Base-by-base conservation (phyloP, 2,888 invertebrate species). In the Hydroisotoma schaefferi region DNA sequence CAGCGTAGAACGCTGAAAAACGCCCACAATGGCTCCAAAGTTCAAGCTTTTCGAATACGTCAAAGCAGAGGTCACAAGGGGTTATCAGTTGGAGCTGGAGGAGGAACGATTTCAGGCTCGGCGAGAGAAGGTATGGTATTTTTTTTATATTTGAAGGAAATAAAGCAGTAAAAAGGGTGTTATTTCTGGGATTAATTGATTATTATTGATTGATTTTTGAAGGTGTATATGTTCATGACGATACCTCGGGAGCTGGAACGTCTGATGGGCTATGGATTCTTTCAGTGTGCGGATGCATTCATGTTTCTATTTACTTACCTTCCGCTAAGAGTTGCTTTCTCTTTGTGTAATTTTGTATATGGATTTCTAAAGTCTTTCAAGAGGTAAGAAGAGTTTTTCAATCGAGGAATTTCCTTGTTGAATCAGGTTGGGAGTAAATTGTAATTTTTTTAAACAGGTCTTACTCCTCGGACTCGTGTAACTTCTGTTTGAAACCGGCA, bases 261-360 rank as follows among this genome's bases (percentile, higher is more conserved):
- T 74, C 94, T 94, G 75, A 90, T 95, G 87, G 83, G 84, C 1
- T 95, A 93, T 80, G 95, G 94, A 29, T 91, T 94, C 74, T 87
- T 94, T 78, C 92, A 92, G 78, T 98, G 98, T 80, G 87, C 92
- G 27, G 99, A 99, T 79, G 95, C 97, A 22, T 93, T 99, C 78
- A 82, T 98, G 55, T 98, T 94, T 81, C 88, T 98, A 57, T 97
- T 97, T 78, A 98, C 99, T 56, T 95, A 98, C 81, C 81, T 99
- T 72, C 99, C 99, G 15, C 79, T 99, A 64, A 82, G 99, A 70
- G 93, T 97, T 76, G 75, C 90, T 33, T 82, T 97, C 77, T 94
- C 94, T 47, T 78, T 91, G 57, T 88, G 90, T 18, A 18, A 49
- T 25, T 52, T 37, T 37, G 4, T 37, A 18, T 85, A n/a, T 38